Base-by-base conservation (phyloP, 2,113 vertebrate genomes). In the Vanacampus margaritifer region DNA sequence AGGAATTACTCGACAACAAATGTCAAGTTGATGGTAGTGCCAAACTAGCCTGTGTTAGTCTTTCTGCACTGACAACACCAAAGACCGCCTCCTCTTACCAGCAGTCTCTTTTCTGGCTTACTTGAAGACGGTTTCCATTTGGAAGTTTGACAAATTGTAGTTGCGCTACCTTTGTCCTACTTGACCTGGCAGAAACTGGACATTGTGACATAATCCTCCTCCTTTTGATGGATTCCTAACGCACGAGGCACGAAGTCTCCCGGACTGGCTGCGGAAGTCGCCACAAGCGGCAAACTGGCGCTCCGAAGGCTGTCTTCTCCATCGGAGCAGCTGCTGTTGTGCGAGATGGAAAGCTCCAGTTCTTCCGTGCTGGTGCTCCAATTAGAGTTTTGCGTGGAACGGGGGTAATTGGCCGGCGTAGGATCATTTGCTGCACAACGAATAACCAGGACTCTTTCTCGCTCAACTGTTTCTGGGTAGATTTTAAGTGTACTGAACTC, bases 171-270 rank as follows among this genome's bases (percentile, higher is more conserved):
- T 35, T 19, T 6, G 2, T 13, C 14, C 60, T 41, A 62, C 39
- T 62, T 62, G 13, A 62, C 23, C 23, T 62, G 60, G 23, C 26
- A 43, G 60, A 62, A 62, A 62, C 39, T 43, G 39, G 60, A 41
- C 60, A 62, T 62, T 23, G 60, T 62, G 23, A 62, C 60, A 4
- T 62, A 62, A 43, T 45, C 60, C 37, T 62, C 60, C 60, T 62
- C 60, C 32, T 62, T 62, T 62, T 19, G 37, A 43, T 23, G 23
- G 13, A 3, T 23, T 41, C 23, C 59, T n/a, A 61, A n/a, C 19
- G 14, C 11, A 3, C 0, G n/a, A 23, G 19, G 17, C 4, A 14
- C 32, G 7, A 26, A 57, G 16, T 23, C 9, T 61, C 59, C 39
- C 1, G 37, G 37, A 62, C 24, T 9, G 0, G 39, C 23, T 8